A percentile compares a stretch with the other conserved stretches of the same genome.
phyloP scores from a whole-genome alignment of 2,888 invertebrate genomes.

The Toxonevra muliebris region DNA sequence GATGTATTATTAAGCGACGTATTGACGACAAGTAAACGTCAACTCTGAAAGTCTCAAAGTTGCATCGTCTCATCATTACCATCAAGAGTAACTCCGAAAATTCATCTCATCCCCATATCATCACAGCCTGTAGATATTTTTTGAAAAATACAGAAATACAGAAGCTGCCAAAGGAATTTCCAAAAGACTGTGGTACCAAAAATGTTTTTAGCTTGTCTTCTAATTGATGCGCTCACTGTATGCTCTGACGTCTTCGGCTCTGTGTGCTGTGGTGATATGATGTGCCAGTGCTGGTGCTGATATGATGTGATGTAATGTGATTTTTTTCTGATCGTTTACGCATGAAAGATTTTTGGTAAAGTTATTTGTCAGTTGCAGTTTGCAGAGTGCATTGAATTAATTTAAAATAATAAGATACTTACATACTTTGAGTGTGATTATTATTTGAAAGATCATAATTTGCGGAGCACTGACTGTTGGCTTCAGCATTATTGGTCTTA shows the following conservation, averaged over 20 bases:
- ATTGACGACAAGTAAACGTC: conserved; percentile 64
- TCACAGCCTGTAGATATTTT: not conserved
- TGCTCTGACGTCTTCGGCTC: too few relatives aligned
- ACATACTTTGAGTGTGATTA: too few relatives aligned
- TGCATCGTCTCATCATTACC: conserved; percentile 17
- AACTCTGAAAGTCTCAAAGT: conserved; percentile 44
- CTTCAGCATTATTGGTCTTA: too few relatives aligned
- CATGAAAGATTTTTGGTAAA: conserved; percentile 12
- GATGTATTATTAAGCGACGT: conserved; percentile 64
- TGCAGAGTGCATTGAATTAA: not conserved
- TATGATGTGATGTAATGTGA: conserved; percentile 25
- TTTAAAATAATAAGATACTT: too few relatives aligned
- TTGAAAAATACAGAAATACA: conserved; percentile 22
- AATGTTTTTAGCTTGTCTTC: conserved; percentile 22
- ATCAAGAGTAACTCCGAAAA: conserved; percentile 9
- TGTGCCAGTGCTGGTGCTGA: conserved; percentile 17
- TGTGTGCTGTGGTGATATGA: conserved; percentile 4
- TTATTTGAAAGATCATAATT: too few relatives aligned
- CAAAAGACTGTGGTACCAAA: conserved; percentile 25
- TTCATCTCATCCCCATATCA: conserved; percentile 6
- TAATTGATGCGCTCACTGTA: conserved; percentile 25
- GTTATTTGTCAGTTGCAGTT: conserved; percentile 24
- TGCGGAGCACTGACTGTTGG: too few relatives aligned
- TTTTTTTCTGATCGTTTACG: not conserved
- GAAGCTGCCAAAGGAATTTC: conserved; percentile 18